Evolutionary conservation across 2,888 invertebrate species (phyloP), one percentile per base, ranked within the genome.

Genomic region (Nomada ferruginata): DNA sequence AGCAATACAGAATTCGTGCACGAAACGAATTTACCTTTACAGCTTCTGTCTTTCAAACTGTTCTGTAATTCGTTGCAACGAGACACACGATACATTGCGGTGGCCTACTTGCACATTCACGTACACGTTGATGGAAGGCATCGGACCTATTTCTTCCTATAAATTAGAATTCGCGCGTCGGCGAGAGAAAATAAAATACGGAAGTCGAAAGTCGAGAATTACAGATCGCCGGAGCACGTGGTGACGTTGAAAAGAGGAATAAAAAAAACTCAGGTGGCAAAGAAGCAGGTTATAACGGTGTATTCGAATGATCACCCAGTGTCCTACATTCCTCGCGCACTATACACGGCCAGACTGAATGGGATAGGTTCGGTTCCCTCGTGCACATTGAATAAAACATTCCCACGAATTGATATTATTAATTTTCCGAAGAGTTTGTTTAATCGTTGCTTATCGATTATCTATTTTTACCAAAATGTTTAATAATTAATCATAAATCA

Each of bases 271-370:
- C 63, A 36, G n/a, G 61, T 52, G 76, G 63, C 64, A 76, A 66
- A 82, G 89, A 91, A 91, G 88, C 88, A 89, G 90, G 89, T 91
- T 91, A 91, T 93, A 93, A 93, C 93, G 93, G 93, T 93, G 88
- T 88, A 91, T 91, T 92, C 89, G 90, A 92, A 91, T 93, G 91
- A 87, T 91, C 89, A 92, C 90, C 89, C 90, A 90, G 90, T 92
- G 93, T 92, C 92, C 93, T 91, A 93, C 91, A 93, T 93, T 91
- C 90, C 79, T 77, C 78, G 76, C 83, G 53, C 75, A 76, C 73
- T 71, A 29, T 60, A 47, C 79, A 59, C 52, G 59, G 26, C 65
- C 76, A 69, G 26, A 23, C 69, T 64, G 76, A 26, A 60, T 64
- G 66, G 74, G 77, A 77, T 83, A 83, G 83, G 74, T 82, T 82